These are phyloP conservation scores for Pandemis cinnamomeana DNA, from an alignment of 2,888 invertebrate species.

Conservation along the genomic window DNA sequence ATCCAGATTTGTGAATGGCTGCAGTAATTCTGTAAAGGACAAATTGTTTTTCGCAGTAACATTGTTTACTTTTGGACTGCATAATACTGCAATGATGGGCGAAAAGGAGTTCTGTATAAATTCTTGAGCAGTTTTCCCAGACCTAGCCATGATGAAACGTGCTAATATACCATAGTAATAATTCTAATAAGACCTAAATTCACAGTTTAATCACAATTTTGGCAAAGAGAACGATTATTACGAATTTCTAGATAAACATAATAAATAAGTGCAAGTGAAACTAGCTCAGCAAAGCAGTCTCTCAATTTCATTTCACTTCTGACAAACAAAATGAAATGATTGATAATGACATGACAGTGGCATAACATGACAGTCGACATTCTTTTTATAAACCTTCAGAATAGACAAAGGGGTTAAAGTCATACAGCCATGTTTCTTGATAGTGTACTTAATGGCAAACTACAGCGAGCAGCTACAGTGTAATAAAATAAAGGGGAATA, in stretches of 20 bases:
- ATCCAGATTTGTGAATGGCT: conserved; percentile 93
- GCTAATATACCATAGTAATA: conserved; percentile 6
- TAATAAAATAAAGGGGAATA: too few relatives aligned
- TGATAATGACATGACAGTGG: too few relatives aligned
- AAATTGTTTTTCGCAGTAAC: conserved; percentile 96
- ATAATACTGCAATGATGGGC: conserved; percentile 94
- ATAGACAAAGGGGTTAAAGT: too few relatives aligned
- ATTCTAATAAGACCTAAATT: conserved; percentile 7
- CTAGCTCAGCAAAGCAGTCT: too few relatives aligned
- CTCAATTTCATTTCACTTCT: too few relatives aligned
- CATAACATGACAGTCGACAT: too few relatives aligned
- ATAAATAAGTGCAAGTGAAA: background rate
- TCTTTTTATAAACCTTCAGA: too few relatives aligned
- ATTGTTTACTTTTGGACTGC: conserved; percentile 92
- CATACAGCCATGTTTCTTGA: too few relatives aligned
- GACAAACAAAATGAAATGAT: too few relatives aligned
- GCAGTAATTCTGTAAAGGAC: conserved; percentile 94
- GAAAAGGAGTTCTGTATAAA: conserved; percentile 96
- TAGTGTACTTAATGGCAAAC: too few relatives aligned
- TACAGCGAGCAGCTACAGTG: too few relatives aligned
- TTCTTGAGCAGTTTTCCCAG: conserved; percentile 88
- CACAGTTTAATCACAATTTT: background rate
- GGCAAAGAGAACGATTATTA: background rate
- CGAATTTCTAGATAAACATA: background rate
- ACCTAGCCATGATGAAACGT: conserved; percentile 55